Evolutionary conservation across 2,888 invertebrate genomes (phyloP).

Genomic region (Spodoptera littoralis): DNA sequence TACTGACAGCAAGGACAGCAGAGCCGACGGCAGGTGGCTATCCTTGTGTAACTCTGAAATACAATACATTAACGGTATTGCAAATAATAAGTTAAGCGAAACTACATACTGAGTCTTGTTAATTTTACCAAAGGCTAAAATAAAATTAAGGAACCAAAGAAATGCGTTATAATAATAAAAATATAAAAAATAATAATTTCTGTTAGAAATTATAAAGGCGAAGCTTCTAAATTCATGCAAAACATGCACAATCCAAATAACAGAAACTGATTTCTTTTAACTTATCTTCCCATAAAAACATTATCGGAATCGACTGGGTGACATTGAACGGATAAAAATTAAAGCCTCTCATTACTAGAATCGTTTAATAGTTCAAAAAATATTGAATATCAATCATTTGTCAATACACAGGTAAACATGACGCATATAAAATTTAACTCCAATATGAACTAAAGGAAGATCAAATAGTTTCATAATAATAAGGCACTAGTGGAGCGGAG

Average conservation of each 20-base stretch:
- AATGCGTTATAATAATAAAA: constrained; percentile 87
- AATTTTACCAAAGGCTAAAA: constrained; percentile 88
- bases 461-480: constrained; percentile 69
- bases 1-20: constrained; percentile 83
- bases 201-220: constrained; percentile 87
- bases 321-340: constrained; percentile 65
- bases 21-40: constrained; percentile 79
- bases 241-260: constrained; percentile 86
- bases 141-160: constrained; percentile 89
- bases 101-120: constrained; percentile 85
- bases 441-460: constrained; percentile 83
- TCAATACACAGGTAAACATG: constrained; percentile 80
- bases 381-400: constrained; percentile 81
- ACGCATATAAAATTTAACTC: constrained; percentile 79
- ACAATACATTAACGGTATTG: constrained; percentile 83
- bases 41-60: constrained; percentile 86
- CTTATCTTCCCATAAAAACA: constrained; percentile 85
- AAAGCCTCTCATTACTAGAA: constrained; percentile 68
- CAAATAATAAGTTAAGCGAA: constrained; percentile 82
- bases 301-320: constrained; percentile 63
- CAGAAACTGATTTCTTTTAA: constrained; percentile 69
- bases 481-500: constrained; percentile 80
- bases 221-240: constrained; percentile 88
- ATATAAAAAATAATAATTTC: constrained; percentile 76
- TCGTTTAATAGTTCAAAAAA: constrained; percentile 85